Evolutionary conservation across 2,888 invertebrate species (phyloP).

Genomic region (Buathra laborator): DNA sequence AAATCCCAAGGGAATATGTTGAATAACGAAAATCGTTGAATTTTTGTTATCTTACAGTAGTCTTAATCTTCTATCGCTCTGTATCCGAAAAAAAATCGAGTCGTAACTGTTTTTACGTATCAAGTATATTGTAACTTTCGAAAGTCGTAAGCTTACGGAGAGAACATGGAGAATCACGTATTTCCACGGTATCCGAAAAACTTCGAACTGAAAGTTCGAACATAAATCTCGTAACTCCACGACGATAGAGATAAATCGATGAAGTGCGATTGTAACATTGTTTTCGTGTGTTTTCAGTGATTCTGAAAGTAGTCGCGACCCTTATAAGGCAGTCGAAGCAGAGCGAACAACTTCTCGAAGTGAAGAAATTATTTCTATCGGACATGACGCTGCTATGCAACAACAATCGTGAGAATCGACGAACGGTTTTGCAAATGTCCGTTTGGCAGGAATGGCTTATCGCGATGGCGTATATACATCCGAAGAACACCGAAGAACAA

Average conservation of each 20-base stretch:
- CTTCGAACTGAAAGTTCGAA: background rate
- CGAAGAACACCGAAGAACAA: constrained; percentile 97
- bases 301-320: constrained; percentile 99
- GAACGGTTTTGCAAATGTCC: constrained; percentile 99
- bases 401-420: constrained; percentile 98
- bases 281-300: constrained; percentile 89
- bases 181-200: background rate
- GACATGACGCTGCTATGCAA: constrained; percentile 99
- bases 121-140: too few relatives aligned
- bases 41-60: too few relatives aligned
- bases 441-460: constrained; percentile 99
- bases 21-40: background rate
- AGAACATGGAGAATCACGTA: too few relatives aligned
- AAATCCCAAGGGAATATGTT: background rate
- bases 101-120: too few relatives aligned
- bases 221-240: background rate
- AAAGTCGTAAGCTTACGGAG: too few relatives aligned
- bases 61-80: too few relatives aligned
- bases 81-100: too few relatives aligned
- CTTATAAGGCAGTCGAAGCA: constrained; percentile 98
- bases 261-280: background rate
- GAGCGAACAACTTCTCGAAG: constrained; percentile 95
- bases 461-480: constrained; percentile 99
- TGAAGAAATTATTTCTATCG: constrained; percentile 98
- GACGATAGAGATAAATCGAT: background rate